Evolutionary conservation across 2,888 invertebrate genomes (phyloP).

Genomic region (Tubulanus polymorphus): DNA sequence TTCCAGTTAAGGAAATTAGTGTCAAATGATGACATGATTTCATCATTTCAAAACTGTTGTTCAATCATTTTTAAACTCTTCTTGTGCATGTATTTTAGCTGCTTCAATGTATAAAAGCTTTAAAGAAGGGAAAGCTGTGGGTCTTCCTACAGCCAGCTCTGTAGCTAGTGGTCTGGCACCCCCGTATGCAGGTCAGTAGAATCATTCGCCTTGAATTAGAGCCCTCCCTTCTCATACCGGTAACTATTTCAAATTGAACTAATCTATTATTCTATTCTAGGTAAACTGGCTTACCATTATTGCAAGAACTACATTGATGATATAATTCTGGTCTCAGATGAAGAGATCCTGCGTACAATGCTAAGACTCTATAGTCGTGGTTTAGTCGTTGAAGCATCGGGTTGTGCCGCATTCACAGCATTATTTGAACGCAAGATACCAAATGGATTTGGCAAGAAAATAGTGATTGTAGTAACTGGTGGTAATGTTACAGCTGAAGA

Average conservation of each 20-base stretch:
- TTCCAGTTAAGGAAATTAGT: too few relatives aligned
- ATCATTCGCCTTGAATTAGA: background rate
- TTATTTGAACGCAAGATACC: slow-evolving; percentile 35
- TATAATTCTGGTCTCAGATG: slow-evolving; percentile 43
- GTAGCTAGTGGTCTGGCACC: slow-evolving; percentile 44
- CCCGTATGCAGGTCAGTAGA: slow-evolving; percentile 41
- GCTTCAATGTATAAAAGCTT: slow-evolving; percentile 46
- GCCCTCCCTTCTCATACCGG: background rate
- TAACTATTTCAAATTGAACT: background rate
- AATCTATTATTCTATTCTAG: slow-evolving; percentile 22
- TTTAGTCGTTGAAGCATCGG: slow-evolving; percentile 46
- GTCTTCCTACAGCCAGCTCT: slow-evolving; percentile 30
- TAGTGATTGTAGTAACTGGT: slow-evolving; percentile 45
- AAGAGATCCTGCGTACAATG: slow-evolving; percentile 38
- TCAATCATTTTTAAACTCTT: background rate
- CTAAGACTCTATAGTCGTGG: slow-evolving; percentile 33
- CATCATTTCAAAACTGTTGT: background rate
- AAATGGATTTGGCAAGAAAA: slow-evolving; percentile 35
- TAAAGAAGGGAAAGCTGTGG: slow-evolving; percentile 30
- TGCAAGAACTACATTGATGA: slow-evolving; percentile 40
- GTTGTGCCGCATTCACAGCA: slow-evolving; percentile 41
- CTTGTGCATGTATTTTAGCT: slow-evolving; percentile 32
- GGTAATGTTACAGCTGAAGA: slow-evolving; percentile 41
- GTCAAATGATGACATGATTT: too few relatives aligned
- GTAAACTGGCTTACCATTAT: slow-evolving; percentile 31